Evolutionary conservation across 2,113 vertebrate genomes (phyloP).

Genomic region (Elaphurus davidianus): DNA sequence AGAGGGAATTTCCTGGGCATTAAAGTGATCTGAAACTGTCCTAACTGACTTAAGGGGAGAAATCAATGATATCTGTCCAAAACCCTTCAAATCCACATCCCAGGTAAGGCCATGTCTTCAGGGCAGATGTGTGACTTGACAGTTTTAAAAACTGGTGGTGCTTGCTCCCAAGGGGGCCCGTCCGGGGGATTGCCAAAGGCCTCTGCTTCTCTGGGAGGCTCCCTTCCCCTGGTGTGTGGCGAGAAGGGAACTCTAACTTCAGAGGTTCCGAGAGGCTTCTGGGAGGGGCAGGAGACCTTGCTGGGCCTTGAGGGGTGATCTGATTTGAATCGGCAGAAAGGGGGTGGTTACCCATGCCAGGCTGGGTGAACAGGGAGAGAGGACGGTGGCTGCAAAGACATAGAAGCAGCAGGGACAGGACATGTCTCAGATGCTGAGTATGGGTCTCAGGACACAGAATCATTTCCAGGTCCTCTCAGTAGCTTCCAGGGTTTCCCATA

Average conservation of each 20-base stretch:
- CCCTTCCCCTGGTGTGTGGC: too few species aligned
- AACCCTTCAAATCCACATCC: background rate
- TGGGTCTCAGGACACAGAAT: background rate
- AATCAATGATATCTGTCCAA: background rate
- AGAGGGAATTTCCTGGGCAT: background rate
- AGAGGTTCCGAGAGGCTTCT: background rate
- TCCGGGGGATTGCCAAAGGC: background rate
- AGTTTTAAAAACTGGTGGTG: background rate
- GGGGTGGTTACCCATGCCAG: background rate
- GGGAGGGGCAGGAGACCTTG: background rate
- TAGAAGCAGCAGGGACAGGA: background rate
- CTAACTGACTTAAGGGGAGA: background rate
- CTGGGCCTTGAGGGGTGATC: background rate
- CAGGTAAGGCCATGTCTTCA: background rate
- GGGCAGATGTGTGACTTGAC: background rate
- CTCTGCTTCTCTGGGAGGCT: background rate
- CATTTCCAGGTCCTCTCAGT: background rate
- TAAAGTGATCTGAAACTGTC: background rate
- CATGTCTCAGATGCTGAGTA: background rate
- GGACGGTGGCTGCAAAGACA: background rate
- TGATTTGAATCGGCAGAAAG: background rate
- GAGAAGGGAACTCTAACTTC: background rate
- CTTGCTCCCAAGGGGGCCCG: background rate
- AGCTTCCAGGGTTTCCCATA: background rate
- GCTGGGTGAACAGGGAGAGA: background rate